A percentile compares a stretch with the other conserved stretches of the same genome.
Conservation (phyloP, 2,888 invertebrate genomes). For the Neria commutata region DNA sequence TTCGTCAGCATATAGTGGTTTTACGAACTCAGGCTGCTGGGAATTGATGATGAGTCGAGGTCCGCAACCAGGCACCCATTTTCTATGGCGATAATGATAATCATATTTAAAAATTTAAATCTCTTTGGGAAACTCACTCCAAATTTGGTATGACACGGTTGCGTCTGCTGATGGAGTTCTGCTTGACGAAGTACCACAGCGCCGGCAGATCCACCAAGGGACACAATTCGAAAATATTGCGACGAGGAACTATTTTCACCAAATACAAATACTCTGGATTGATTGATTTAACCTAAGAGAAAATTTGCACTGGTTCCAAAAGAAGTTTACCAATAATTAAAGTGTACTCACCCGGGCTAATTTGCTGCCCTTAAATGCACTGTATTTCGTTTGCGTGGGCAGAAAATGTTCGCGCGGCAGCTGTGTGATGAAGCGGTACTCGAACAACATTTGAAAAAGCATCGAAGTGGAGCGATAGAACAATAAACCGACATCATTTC, state of each 20-base stretch:
- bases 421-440: conserved; percentile 67
- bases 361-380: conserved; percentile 43
- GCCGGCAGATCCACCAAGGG: conserved; percentile 66
- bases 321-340: background rate
- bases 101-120: conserved; percentile 10
- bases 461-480: conserved; percentile 67
- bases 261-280: conserved; percentile 69
- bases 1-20: conserved; percentile 38
- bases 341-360: conserved; percentile 42
- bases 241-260: conserved; percentile 70
- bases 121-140: conserved; percentile 67
- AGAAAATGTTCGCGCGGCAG: conserved; percentile 71
- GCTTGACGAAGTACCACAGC: conserved; percentile 74
- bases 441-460: conserved; percentile 73
- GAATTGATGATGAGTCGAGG: conserved; percentile 65
- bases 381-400: conserved; percentile 66
- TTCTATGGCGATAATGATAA: conserved; percentile 59
- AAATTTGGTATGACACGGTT: conserved; percentile 72
- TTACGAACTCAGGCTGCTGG: conserved; percentile 12
- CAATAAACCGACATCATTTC: conserved; percentile 63
- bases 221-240: conserved; percentile 64
- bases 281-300: conserved; percentile 44
- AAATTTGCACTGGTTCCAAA: background rate
- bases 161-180: conserved; percentile 67
- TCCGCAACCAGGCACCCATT: conserved; percentile 78